Base-by-base conservation (phyloP, 2,113 vertebrate genomes). In the Corydoras maculifer region DNA sequence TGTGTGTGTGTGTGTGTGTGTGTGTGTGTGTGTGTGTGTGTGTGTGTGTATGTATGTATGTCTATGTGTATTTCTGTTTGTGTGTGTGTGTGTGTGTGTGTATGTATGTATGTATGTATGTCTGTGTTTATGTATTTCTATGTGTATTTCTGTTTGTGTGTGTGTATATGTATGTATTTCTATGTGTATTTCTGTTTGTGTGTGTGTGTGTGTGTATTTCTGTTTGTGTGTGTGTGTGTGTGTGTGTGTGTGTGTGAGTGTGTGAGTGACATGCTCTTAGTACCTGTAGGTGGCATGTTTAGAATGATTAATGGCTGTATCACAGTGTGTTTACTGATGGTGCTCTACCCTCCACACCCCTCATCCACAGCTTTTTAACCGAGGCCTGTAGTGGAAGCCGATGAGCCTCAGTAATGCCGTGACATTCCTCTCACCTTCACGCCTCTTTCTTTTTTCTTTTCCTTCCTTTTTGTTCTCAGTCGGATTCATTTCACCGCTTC, bases 391-490 rank as follows among this genome's bases (percentile, higher is more conserved):
- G 35, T 2, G 7, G 35, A 5, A 8, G 35, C 35, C 7, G 35
- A 43, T 43, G 35, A 43, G 1, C 35, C 35, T 43, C 35, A 43
- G 35, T 43, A 43, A 43, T 5, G 1, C 35, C 4, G 4, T 43
- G 4, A 43, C 35, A 43, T 53, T 53, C 51, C 13, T 14, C 9
- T 12, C 51, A 60, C 5, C 9, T 14, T 13, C 63, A 54, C 13
- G 31, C 30, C 25, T n/a, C 49, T 50, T 11, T 50, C 49, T 11
- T 50, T 50, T 11, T 11, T 53, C 9, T 53, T 53, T 54, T n/a
- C 14, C 64, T 14, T n/a, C 12, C 4, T 30, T 58, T 67, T 61
- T 74, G 50, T 62, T 57, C 31, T 62, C 48, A 25, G 30, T 62
- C 9, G 25, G 7, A 43, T 7, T 29, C 48, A 51, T 50, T 29